Base-by-base conservation (phyloP, 1,140 invertebrate species). In the Medauroidea extradentata region DNA sequence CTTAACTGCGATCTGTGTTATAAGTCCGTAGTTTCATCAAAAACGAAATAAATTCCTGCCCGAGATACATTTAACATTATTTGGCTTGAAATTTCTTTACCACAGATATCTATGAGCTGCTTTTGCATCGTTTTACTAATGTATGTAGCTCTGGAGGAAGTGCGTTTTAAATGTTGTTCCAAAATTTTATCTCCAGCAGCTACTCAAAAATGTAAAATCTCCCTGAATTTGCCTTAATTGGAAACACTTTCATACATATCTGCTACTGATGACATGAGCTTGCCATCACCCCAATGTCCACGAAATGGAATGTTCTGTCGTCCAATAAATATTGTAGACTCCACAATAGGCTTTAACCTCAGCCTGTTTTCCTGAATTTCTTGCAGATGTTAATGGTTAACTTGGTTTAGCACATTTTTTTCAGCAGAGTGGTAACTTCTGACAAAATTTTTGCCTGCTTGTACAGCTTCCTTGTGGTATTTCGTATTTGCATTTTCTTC, bases 191-290 rank as follows among this genome's bases (percentile, higher is more conserved):
- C 66, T 2, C 65, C 63, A 38, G 53, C 39, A 43, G 61, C 59
- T 14, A 63, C 51, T 55, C 61, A 38, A 51, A 63, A 63, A 18
- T 57, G 2, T 23, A 67, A 50, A 14, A 67, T 41, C 9, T 49
- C 56, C 48, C 63, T 52, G 48, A 67, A 67, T 29, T 64, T 67
- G 9, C 65, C 62, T 56, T 67, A 57, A 63, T 64, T 56, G 18
- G 23, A 16, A 14, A 43, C 46, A 56, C 34, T 46, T 23, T 43
- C 38, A 23, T 8, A 13, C 9, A n/a, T 52, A 5, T 21, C 16
- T 16, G 50, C 3, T 9, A 5, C 24, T 16, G 56, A 25, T 16
- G n/a, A 18, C 38, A 54, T 16, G 25, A 60, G 24, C 13, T 16
- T 8, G 19, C 60, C 57, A 38, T 59, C 55, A 54, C 53, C 63